Evolutionary conservation across 1,140 invertebrate species (phyloP).

Genomic region (Megalopta genalis): DNA sequence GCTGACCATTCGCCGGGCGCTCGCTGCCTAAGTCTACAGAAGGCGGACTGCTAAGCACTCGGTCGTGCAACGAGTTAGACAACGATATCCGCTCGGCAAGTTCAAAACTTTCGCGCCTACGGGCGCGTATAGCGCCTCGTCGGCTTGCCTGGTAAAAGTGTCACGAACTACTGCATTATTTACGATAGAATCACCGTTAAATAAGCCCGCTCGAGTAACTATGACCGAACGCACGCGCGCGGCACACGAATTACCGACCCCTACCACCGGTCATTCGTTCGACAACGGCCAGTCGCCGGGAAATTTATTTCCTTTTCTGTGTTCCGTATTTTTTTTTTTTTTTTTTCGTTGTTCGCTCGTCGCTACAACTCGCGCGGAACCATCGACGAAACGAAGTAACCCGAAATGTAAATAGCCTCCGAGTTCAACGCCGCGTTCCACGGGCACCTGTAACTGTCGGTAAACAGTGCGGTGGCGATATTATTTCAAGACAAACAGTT

Average conservation of each 20-base stretch:
- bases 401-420: slow-evolving; percentile 17
- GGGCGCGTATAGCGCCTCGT: slow-evolving; percentile 37
- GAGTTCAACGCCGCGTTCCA: neutral
- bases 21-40: slow-evolving; percentile 63
- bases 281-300: slow-evolving; percentile 1
- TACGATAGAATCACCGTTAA: slow-evolving; percentile 52
- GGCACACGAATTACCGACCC: slow-evolving; percentile 18
- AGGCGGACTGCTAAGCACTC: slow-evolving; percentile 41
- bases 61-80: slow-evolving; percentile 48
- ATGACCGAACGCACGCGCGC: slow-evolving; percentile 16
- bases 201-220: slow-evolving; percentile 30
- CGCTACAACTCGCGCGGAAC: no score
- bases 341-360: slow-evolving; percentile 11
- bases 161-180: slow-evolving; percentile 56
- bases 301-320: slow-evolving; percentile 21
- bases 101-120: slow-evolving; percentile 60
- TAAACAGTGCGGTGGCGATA: slow-evolving; percentile 18
- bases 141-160: slow-evolving; percentile 36
- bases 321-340: slow-evolving; percentile 14
- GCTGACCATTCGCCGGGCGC: slow-evolving; percentile 31
- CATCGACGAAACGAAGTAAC: no score
- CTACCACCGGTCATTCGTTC: slow-evolving; percentile 2
- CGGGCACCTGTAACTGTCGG: neutral
- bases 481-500: slow-evolving; percentile 36
- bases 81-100: slow-evolving; percentile 59